Conservation (phyloP, 92 coral and sea anemone genomes). For the Hydrozoanthus gracilis region DNA sequence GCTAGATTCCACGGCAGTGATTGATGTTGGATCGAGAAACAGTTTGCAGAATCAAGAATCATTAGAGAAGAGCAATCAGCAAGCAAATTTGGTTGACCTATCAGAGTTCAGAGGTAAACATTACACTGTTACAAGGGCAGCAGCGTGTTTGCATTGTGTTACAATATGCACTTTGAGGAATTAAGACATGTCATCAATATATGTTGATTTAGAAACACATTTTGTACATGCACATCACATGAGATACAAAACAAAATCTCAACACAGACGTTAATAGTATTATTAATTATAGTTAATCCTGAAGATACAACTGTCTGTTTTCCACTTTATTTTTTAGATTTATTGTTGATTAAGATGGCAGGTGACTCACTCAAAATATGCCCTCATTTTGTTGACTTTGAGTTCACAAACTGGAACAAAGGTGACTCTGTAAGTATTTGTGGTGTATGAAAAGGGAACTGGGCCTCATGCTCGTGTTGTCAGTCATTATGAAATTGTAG, state of each 20-base stretch:
- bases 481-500: no score
- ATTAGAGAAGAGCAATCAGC: constrained; percentile 68
- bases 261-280: background rate
- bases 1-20: constrained; percentile 82
- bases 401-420: constrained; percentile 93
- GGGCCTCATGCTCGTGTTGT: background rate
- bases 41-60: constrained; percentile 59
- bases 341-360: constrained; percentile 60
- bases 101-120: constrained; percentile 86
- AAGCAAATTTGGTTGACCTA: constrained; percentile 69
- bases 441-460: background rate
- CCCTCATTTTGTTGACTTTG: constrained; percentile 92
- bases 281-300: background rate
- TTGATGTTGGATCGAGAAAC: constrained; percentile 57
- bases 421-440: constrained; percentile 65
- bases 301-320: background rate
- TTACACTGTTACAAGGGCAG: no score
- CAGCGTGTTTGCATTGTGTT: no score
- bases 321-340: constrained; percentile 58
- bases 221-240: no score
- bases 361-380: constrained; percentile 81
- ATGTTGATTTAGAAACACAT: no score
- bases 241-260: no score
- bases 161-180: no score
- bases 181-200: no score